A percentile compares a stretch with the other conserved stretches of the same genome.
Conservation (phyloP, 2,113 vertebrate species). For the Mustela lutreola region DNA sequence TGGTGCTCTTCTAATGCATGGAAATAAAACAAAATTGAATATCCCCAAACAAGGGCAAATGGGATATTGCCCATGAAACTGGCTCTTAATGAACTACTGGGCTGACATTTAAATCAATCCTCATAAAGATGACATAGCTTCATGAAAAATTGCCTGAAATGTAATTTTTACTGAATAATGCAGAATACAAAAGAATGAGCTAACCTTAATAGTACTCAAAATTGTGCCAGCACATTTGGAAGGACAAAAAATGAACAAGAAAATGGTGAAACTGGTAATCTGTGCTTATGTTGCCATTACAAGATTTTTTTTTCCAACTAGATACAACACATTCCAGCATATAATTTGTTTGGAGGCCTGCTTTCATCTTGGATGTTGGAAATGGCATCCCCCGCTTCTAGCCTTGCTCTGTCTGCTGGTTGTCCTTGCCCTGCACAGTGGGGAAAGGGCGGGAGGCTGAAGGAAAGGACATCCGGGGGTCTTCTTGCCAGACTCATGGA, state of each 20-base stretch:
- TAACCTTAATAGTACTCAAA: neutral
- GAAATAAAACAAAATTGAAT: slow-evolving; percentile 25
- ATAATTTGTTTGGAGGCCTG: neutral
- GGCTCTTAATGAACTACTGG: slow-evolving; percentile 29
- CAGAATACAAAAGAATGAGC: neutral
- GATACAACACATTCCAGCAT: neutral
- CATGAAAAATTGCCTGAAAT: slow-evolving; percentile 23
- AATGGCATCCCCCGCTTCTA: neutral
- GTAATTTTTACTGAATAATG: slow-evolving; percentile 24
- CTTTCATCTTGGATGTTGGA: neutral
- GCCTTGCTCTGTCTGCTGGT: neutral
- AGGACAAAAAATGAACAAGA: neutral
- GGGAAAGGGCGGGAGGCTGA: neutral
- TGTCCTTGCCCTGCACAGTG: neutral
- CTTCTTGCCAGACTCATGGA: neutral
- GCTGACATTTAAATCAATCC: slow-evolving; percentile 64
- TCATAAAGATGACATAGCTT: neutral
- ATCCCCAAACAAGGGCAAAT: slow-evolving; percentile 23
- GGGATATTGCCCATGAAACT: slow-evolving; percentile 24
- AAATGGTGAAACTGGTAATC: slow-evolving; percentile 20
- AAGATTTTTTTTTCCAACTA: neutral
- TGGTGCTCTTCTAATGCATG: neutral
- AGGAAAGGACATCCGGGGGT: neutral
- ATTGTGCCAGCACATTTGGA: neutral
- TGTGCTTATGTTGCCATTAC: neutral